phyloP scores from a whole-genome alignment of 2,888 invertebrate genomes.

The Acanthosoma haemorrhoidale region DNA sequence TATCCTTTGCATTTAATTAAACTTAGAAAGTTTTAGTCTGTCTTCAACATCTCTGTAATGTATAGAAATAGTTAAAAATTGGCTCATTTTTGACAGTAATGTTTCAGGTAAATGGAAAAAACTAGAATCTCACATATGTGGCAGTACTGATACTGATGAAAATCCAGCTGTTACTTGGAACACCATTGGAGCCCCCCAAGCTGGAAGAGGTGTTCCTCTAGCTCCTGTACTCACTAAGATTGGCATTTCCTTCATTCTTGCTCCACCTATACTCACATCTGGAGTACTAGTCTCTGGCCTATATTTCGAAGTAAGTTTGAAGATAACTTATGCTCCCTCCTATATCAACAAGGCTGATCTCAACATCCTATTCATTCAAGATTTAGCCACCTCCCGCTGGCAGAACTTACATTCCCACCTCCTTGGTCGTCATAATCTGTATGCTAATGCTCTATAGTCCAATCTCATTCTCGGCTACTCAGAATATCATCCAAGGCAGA shows the following conservation, averaged over 20 bases:
- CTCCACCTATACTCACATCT: slow-evolving; percentile 61
- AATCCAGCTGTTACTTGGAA: slow-evolving; percentile 87
- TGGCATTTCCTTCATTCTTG: slow-evolving; percentile 58
- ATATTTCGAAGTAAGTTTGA: slow-evolving; percentile 57
- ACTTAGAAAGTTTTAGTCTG: background rate
- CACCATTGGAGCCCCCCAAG: slow-evolving; percentile 41
- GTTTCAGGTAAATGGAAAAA: slow-evolving; percentile 47
- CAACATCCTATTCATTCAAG: too few species aligned
- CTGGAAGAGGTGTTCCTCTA: slow-evolving; percentile 37
- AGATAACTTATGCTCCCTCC: too few species aligned
- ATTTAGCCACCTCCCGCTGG: too few species aligned
- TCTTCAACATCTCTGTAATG: background rate
- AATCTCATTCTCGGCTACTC: too few species aligned
- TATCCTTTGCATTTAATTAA: background rate
- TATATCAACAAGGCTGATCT: too few species aligned
- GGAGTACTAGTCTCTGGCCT: slow-evolving; percentile 67
- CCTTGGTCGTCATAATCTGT: too few species aligned
- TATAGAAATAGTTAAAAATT: too few species aligned
- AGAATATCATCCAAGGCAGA: too few species aligned
- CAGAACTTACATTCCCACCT: too few species aligned
- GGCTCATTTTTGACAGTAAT: too few species aligned
- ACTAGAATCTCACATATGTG: slow-evolving; percentile 40
- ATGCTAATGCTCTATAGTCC: too few species aligned
- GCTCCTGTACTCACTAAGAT: slow-evolving; percentile 36
- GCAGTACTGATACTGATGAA: slow-evolving; percentile 28